These are phyloP conservation scores for Gambusia affinis DNA, from an alignment of 2,113 vertebrate species.

Conservation along the genomic window DNA sequence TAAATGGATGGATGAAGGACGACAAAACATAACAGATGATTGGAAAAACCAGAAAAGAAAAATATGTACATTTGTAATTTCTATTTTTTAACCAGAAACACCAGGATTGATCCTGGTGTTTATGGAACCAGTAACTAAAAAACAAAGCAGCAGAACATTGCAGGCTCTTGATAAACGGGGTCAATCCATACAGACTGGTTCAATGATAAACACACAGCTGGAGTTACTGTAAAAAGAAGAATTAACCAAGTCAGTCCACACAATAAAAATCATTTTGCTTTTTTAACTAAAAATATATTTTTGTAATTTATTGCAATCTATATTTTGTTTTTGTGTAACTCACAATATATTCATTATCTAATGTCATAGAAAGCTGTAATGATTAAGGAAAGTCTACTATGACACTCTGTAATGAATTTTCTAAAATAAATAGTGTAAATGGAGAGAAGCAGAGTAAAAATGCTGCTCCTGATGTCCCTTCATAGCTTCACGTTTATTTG, in stretches of 20 bases:
- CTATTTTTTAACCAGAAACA: background rate
- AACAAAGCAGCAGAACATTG: constrained; percentile 1
- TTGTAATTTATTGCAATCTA: no score
- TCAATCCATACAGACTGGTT: constrained; percentile 45
- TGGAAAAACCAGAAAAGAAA: background rate
- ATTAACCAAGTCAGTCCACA: background rate
- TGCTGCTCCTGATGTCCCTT: background rate
- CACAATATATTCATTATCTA: background rate
- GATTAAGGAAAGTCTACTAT: background rate
- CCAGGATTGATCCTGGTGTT: background rate
- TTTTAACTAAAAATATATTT: no score
- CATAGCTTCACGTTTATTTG: constrained; percentile 6
- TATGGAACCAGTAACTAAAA: background rate
- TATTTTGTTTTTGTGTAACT: background rate
- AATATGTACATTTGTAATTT: background rate
- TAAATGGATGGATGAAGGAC: constrained; percentile 1
- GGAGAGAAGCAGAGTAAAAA: background rate
- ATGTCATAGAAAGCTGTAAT: background rate
- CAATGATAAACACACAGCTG: constrained; percentile 24
- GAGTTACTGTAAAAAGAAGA: background rate
- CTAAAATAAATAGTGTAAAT: background rate
- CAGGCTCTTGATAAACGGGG: constrained; percentile 23
- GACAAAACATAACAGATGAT: background rate
- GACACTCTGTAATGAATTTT: background rate
- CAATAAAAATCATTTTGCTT: no score